Conservation (phyloP, 2,888 invertebrate species). For the Drosophila paracracens region DNA sequence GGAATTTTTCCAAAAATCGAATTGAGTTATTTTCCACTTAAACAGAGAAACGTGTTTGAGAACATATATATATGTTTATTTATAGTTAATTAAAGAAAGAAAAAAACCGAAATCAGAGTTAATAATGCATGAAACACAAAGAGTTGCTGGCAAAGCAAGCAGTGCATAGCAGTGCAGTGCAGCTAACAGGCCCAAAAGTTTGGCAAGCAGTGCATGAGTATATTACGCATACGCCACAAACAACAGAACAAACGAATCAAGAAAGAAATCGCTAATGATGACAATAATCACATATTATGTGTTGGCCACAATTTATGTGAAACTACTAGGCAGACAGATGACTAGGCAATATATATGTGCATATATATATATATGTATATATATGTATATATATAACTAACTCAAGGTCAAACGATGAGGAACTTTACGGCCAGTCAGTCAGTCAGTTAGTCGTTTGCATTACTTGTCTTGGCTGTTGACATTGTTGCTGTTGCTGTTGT, state of each 20-base stretch:
- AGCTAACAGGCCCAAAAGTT: neutral
- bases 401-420: slow-evolving; percentile 83
- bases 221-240: slow-evolving; percentile 54
- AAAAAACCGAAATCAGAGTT: neutral
- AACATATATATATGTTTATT: neutral
- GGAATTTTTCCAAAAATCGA: neutral
- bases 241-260: neutral
- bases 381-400: slow-evolving; percentile 32
- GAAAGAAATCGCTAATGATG: slow-evolving; percentile 4
- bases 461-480: slow-evolving; percentile 42
- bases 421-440: slow-evolving; percentile 65
- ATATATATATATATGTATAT: neutral
- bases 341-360: neutral
- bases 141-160: slow-evolving; percentile 12
- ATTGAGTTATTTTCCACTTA: neutral
- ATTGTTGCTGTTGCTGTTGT: slow-evolving; percentile 14
- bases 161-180: neutral
- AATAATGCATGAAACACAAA: neutral
- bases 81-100: neutral
- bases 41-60: no score
- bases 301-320: neutral
- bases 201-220: slow-evolving; percentile 40
- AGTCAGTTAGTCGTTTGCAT: slow-evolving; percentile 40
- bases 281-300: slow-evolving; percentile 25
- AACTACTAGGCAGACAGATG: slow-evolving; percentile 6